Base-by-base conservation (phyloP, 2,113 vertebrate genomes). In the Eolophus roseicapilla region DNA sequence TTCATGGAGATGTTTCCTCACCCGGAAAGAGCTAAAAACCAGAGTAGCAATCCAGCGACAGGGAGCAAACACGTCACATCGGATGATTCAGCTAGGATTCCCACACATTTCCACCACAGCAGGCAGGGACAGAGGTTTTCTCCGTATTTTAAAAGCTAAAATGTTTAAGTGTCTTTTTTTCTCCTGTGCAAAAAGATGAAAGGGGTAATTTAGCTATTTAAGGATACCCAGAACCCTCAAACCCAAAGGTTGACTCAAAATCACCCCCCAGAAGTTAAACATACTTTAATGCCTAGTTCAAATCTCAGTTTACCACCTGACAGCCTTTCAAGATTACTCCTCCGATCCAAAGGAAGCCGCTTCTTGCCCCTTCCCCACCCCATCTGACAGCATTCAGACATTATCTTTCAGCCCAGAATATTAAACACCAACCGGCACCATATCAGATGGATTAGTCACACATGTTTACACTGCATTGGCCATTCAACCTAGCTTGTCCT, bases 401-500 rank as follows among this genome's bases (percentile, higher is more conserved):
- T 55, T 91, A 79, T n/a, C 64, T 91, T 60, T 47, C 57, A 86
- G 73, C 50, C 73, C 2, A 2, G 69, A 97, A 90, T 96, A 93
- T 91, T 81, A 65, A 88, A 88, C 71, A 37, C 74, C 87, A 62
- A 93, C n/a, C 59, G 63, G 83, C 64, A 67, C 75, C 92, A 63
- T 33, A 71, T 70, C 95, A 90, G 88, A 79, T 8, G 25, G 67
- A 96, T 94, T 91, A 94, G 93, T 95, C 31, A 67, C 86, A 88
- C 71, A 4, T 81, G 90, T 97, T 97, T 81, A 90, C 81, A 90
- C 25, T 81, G 76, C 81, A 20, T 11, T 74, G 82, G 71, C 86
- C 86, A 95, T 95, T 95, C 94, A 95, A 35, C 80, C 84, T 20
- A 11, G 1, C 92, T 94, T 88, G 92, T 89, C 86, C 82, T 93